A percentile compares a stretch with the other conserved stretches of the same genome.
These are phyloP conservation scores for Mnemiopsis leidyi DNA, from an alignment of 37 sponge, comb jelly and placozoan genomes.

Conservation along the genomic window DNA sequence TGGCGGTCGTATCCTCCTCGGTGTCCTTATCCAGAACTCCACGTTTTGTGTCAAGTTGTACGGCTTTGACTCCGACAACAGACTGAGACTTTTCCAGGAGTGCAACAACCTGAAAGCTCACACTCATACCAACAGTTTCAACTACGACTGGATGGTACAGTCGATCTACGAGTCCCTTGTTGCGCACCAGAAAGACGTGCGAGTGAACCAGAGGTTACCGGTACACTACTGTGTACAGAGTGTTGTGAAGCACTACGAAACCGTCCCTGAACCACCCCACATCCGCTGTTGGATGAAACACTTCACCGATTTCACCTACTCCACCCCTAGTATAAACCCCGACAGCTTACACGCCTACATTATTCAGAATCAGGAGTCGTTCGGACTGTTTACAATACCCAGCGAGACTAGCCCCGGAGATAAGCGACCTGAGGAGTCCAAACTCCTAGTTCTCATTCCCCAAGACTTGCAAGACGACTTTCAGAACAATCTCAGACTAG, in stretches of 20 bases:
- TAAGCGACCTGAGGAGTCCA: not conserved
- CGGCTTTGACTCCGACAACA: constrained; percentile 3
- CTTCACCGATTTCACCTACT: not conserved
- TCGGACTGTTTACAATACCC: constrained; percentile 39
- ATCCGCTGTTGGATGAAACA: constrained; percentile 50
- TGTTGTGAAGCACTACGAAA: constrained; percentile 58
- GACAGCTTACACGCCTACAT: not conserved
- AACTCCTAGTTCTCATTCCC: constrained; percentile 11
- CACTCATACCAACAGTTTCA: constrained; percentile 42
- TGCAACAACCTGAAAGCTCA: not conserved
- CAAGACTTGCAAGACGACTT: not conserved
- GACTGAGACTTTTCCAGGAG: constrained; percentile 44
- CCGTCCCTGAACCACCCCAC: constrained; percentile 43
- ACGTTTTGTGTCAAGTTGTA: constrained; percentile 58
- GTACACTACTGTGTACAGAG: constrained; percentile 35
- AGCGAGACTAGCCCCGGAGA: not conserved
- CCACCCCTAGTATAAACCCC: not conserved
- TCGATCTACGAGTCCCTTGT: constrained; percentile 52
- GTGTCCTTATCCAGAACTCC: constrained; percentile 49
- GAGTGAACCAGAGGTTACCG: not conserved
- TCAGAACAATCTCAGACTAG: not conserved
- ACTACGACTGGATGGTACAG: constrained; percentile 56
- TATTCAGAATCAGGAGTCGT: not conserved
- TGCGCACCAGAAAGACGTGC: not conserved
- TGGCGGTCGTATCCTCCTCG: constrained; percentile 18